These are phyloP conservation scores for Trissoscelio sp. DNA, from an alignment of 2,888 invertebrate genomes.

Conservation along the genomic window DNA sequence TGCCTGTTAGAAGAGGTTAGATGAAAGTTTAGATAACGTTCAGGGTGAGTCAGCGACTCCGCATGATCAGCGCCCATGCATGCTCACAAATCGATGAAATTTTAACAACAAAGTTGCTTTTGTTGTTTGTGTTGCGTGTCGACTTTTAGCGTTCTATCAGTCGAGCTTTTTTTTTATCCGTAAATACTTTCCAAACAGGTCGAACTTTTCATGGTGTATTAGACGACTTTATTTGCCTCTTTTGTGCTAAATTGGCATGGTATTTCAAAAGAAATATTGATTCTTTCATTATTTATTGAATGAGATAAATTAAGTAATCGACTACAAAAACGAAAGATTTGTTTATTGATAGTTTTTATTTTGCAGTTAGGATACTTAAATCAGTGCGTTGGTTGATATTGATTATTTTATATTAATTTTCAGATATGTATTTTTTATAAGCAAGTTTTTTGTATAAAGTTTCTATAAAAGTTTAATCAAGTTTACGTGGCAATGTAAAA, in stretches of 20 bases:
- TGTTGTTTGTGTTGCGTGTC: slow-evolving; percentile 6
- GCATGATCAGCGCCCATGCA: slow-evolving; percentile 37
- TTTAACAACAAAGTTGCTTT: slow-evolving; percentile 23
- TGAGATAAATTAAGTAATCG: too few relatives aligned
- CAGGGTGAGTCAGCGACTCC: slow-evolving; percentile 77
- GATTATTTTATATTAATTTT: too few relatives aligned
- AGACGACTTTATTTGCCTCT: slow-evolving; percentile 12
- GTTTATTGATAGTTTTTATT: too few relatives aligned
- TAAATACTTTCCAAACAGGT: slow-evolving; percentile 20
- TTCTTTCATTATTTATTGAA: slow-evolving; percentile 12
- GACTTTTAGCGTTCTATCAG: slow-evolving; percentile 31
- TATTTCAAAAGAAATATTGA: background rate
- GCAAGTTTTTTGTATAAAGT: too few relatives aligned
- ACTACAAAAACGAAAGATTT: too few relatives aligned
- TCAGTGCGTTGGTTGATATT: too few relatives aligned
- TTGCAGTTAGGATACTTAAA: too few relatives aligned
- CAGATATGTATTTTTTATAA: too few relatives aligned
- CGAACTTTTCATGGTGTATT: slow-evolving; percentile 7
- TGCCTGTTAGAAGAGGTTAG: slow-evolving; percentile 81
- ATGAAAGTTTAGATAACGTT: slow-evolving; percentile 83
- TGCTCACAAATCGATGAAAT: slow-evolving; percentile 18
- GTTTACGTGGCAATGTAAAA: too few relatives aligned
- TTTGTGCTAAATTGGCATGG: slow-evolving; percentile 2
- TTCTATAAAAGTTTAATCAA: too few relatives aligned
- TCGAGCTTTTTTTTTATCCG: slow-evolving; percentile 13